Evolutionary conservation across 2,888 invertebrate genomes (phyloP), one percentile per base, ranked within the genome.

Genomic region (Drosophila aldrichi): DNA sequence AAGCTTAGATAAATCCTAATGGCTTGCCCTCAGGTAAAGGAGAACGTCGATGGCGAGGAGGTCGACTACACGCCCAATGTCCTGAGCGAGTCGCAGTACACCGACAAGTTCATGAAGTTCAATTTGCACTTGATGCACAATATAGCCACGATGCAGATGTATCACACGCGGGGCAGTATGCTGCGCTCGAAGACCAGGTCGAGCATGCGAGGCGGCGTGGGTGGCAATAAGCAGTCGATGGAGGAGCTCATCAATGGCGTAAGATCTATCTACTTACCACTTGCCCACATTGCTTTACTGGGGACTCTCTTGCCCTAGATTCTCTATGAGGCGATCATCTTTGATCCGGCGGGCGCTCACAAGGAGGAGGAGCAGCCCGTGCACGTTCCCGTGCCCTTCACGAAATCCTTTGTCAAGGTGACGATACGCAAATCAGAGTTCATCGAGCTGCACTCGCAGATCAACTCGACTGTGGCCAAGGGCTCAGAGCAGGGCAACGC

Each of bases 361-460:
- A 46, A 5, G 2, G 1, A 8, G 7, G 22, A 9, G 1, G 61
- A 49, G 4, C 14, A 2, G 38, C n/a, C 25, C n/a, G 0, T 5
- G 3, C 29, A 38, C 4, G 5, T 22, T 14, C 56, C 64, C 0
- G 25, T 44, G 36, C 81, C 87, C 1, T 86, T 65, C 22, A 74
- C 55, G 0, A 75, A 71, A 4, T 92, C 94, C 4, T 94, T 94
- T 82, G 94, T 96, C n/a, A 94, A 94, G 68, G 91, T 96, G 8
- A 93, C 93, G 4, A 92, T 96, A 2, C 94, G 93, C 66, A 96
- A 96, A 93, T 96, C 96, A 0, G 94, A 95, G 52, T 95, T 96
- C 0, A 84, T 93, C 34, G 94, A 94, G 57, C 87, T 96, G 3
- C 95, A 95, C 79, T 95, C 95, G 60, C 91, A 96, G 80, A 94